Evolutionary conservation across 2,797 vertebrate species (phyloP), one percentile per base, ranked within the genome.

Genomic region (Cossypha caffra): DNA sequence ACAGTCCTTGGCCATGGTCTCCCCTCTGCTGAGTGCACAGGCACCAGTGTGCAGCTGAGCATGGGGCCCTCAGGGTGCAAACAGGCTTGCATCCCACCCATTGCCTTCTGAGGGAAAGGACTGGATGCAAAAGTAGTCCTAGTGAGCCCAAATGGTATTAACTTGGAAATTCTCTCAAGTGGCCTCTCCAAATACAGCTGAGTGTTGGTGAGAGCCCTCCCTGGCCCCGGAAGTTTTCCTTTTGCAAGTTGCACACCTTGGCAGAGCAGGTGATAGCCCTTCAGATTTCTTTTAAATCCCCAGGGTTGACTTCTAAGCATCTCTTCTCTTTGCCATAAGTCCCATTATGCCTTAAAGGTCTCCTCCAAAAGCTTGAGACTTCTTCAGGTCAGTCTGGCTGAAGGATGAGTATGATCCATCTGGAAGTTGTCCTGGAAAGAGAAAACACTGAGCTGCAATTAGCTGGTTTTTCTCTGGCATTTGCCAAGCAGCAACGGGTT

Each of bases 361-460:
- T 86, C 14, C 54, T 94, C n/a, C 63, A 76, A 52, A 73, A 86
- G 24, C n/a, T 47, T 59, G 45, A 74, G 11, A 57, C 48, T 75
- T 66, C 48, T 28, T 52, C 57, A 45, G 68, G 8, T 80, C 71
- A 23, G 14, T 23, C 31, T 21, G 33, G 26, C 61, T 67, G 72
- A 40, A 71, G 58, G 45, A 40, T 26, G 47, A 62, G 15, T 2
- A 0, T 0, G 1, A 47, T 85, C 47, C 25, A 23, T 63, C 67
- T 66, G 78, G 74, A 86, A 84, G 50, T 33, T 25, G 3, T 47
- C 73, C 93, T 96, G 81, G 50, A 86, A 94, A 85, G 55, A 77
- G 26, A 85, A 92, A 63, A 90, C 50, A 80, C 5, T 2, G 4
- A 9, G 5, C 51, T 93, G 9, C 29, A 43, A 4, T 86, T 38